Conservation (phyloP, 2,888 invertebrate genomes). For the Nowickia ferox region DNA sequence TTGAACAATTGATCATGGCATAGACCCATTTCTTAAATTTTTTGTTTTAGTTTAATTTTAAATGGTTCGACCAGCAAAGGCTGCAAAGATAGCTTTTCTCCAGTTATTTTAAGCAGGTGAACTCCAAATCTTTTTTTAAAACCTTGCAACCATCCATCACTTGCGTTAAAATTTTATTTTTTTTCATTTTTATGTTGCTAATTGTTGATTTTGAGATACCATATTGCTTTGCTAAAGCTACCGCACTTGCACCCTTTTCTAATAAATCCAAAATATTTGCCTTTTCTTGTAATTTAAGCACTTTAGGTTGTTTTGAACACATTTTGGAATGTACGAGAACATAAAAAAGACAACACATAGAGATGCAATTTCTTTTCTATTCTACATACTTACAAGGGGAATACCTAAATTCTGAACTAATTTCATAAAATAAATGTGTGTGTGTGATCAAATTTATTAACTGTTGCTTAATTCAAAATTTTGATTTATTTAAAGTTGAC, state of each 20-base stretch:
- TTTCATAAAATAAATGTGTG: too few relatives aligned
- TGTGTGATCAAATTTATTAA: not conserved
- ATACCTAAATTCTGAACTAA: too few relatives aligned
- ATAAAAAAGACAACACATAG: not conserved
- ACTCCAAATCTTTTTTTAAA: conserved; percentile 4
- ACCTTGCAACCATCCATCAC: too few relatives aligned
- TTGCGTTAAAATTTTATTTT: conserved; percentile 1
- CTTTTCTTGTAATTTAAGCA: conserved; percentile 39
- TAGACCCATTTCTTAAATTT: conserved; percentile 41
- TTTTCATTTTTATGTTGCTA: not conserved
- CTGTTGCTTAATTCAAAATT: conserved; percentile 1
- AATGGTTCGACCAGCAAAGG: conserved; percentile 38
- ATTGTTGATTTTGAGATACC: conserved; percentile 23
- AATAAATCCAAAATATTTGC: too few relatives aligned
- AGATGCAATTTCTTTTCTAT: conserved; percentile 29
- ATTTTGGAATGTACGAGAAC: conserved; percentile 27
- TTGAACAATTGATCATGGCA: conserved; percentile 3
- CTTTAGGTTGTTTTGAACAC: conserved; percentile 36
- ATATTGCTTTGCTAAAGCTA: conserved; percentile 36
- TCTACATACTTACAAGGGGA: too few relatives aligned
- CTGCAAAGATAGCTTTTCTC: conserved; percentile 24
- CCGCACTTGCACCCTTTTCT: too few relatives aligned
- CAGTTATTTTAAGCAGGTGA: conserved; percentile 3
- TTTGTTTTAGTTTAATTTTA: conserved; percentile 36
- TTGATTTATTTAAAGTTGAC: conserved; percentile 15